Evolutionary conservation across 1,140 invertebrate genomes (phyloP).

Genomic region (Halictus rubicundus): DNA sequence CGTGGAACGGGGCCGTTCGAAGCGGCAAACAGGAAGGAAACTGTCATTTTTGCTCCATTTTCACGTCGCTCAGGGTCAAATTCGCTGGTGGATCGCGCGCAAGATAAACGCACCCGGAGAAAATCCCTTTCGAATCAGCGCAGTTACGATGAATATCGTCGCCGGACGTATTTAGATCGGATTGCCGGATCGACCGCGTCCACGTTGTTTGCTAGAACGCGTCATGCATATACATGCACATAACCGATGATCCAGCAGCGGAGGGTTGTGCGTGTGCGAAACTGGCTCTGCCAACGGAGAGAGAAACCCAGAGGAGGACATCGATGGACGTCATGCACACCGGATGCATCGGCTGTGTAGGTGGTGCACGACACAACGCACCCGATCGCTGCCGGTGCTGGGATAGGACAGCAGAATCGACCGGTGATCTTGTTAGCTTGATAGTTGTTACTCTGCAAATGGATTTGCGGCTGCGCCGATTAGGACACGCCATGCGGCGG

Average conservation of each 20-base stretch:
- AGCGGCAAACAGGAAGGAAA: constrained; percentile 49
- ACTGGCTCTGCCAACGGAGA: constrained; percentile 8
- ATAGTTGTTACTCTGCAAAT: constrained; percentile 71
- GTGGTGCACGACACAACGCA: not conserved
- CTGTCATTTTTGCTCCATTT: constrained; percentile 50
- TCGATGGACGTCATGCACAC: constrained; percentile 57
- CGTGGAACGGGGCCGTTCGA: not conserved
- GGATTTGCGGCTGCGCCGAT: constrained; percentile 73
- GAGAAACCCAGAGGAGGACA: constrained; percentile 26
- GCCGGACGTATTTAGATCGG: constrained; percentile 72
- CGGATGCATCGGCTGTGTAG: constrained; percentile 44
- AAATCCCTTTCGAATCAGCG: constrained; percentile 30
- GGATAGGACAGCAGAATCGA: constrained; percentile 62
- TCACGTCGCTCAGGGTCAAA: constrained; percentile 53
- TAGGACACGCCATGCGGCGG: constrained; percentile 50
- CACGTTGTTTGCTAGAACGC: constrained; percentile 56
- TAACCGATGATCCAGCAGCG: constrained; percentile 35
- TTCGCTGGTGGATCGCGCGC: not conserved
- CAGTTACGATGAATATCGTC: constrained; percentile 55
- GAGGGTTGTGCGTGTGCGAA: constrained; percentile 21
- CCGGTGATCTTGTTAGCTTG: constrained; percentile 71
- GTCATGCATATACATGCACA: constrained; percentile 46
- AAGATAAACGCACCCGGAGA: not conserved
- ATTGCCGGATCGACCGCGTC: constrained; percentile 65
- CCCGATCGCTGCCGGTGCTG: constrained; percentile 20